phyloP scores from a whole-genome alignment of 2,797 vertebrate genomes.

The Urosaurus nigricauda region DNA sequence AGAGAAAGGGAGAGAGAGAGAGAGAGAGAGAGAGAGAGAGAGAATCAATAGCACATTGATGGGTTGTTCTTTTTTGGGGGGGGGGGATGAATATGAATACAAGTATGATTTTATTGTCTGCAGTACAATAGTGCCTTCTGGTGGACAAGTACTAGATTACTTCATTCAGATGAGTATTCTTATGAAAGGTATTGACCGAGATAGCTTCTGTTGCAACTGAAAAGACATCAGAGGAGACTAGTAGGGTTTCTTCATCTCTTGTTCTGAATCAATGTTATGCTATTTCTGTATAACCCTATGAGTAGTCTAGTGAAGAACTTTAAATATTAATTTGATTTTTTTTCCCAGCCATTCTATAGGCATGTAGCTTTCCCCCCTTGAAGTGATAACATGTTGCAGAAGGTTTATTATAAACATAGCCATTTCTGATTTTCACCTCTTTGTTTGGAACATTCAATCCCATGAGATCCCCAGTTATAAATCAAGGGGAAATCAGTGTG shows the following conservation, averaged over 20 bases:
- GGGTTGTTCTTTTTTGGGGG: neutral
- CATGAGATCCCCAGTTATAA: neutral
- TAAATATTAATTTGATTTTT: neutral
- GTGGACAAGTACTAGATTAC: constrained; percentile 17
- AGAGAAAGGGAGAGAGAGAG: too few species aligned
- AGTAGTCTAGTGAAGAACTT: neutral
- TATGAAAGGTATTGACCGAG: fast-evolving
- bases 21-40: too few species aligned
- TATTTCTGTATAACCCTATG: neutral
- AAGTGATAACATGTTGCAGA: neutral
- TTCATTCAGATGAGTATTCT: neutral
- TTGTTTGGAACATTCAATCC: neutral
- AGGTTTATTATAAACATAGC: neutral
- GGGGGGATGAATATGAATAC: neutral
- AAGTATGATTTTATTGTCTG: neutral
- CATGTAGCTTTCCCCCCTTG: neutral
- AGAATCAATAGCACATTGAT: neutral
- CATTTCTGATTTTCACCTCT: neutral
- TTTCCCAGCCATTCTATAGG: neutral
- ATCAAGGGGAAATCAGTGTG: too few species aligned
- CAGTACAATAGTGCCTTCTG: constrained; percentile 60
- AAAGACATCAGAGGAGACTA: neutral
- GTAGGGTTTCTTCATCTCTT: neutral
- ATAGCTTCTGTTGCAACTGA: neutral
- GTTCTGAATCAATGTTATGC: neutral